phyloP scores from a whole-genome alignment of 2,113 vertebrate species.

The Mirza zaza region DNA sequence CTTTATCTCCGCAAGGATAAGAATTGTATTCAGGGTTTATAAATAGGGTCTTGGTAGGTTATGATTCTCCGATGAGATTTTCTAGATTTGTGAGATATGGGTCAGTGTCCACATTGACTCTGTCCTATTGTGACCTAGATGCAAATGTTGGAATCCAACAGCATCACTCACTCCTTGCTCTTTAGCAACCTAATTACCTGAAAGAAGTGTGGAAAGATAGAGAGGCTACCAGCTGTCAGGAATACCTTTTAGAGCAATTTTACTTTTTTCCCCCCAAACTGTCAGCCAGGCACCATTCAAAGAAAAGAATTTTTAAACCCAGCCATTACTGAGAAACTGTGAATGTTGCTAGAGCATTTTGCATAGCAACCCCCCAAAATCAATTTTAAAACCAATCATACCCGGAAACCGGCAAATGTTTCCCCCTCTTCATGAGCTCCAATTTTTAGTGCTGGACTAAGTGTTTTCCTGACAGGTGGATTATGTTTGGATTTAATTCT shows the following conservation, averaged over 20 bases:
- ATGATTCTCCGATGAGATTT: not conserved
- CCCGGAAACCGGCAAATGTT: not conserved
- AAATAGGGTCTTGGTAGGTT: not conserved
- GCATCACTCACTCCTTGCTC: not conserved
- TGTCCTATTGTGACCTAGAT: not conserved
- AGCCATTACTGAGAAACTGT: not conserved
- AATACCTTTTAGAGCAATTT: conserved; percentile 1
- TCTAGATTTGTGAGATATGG: not conserved
- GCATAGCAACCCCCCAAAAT: not conserved
- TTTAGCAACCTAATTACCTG: conserved; percentile 26
- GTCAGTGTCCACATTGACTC: not conserved
- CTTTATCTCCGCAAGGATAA: not conserved
- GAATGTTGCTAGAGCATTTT: not conserved
- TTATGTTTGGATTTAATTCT: conserved; percentile 68
- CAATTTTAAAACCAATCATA: not conserved
- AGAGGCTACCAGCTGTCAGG: not conserved
- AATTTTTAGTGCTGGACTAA: not conserved
- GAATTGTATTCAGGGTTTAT: not conserved
- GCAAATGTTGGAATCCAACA: not conserved
- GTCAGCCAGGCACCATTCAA: not conserved
- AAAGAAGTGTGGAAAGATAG: not conserved
- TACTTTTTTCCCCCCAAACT: not conserved
- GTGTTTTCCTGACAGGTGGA: not conserved
- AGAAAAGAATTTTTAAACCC: conserved; percentile 18
- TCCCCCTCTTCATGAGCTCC: not conserved